These are phyloP conservation scores for Cremastinae sp. DNA, from an alignment of 2,888 invertebrate species.

Conservation along the genomic window DNA sequence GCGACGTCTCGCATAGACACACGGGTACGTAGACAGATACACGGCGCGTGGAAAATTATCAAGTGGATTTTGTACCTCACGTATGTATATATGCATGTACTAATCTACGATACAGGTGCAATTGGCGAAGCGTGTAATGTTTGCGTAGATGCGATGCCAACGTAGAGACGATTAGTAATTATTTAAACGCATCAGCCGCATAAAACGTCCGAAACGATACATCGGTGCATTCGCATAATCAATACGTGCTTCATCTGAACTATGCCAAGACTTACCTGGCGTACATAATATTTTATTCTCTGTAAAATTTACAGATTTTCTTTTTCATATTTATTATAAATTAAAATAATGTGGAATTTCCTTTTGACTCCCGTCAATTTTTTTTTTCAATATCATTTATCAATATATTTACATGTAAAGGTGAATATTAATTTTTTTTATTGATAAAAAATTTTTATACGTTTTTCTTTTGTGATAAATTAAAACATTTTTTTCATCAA, in stretches of 20 bases:
- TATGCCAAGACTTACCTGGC: no score
- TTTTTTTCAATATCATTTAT: no score
- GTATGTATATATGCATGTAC: conserved; percentile 15
- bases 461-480: no score
- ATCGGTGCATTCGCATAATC: not conserved
- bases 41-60: conserved; percentile 7
- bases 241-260: not conserved
- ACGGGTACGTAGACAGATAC: no score
- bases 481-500: no score
- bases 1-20: conserved; percentile 21
- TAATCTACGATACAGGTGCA: conserved; percentile 35
- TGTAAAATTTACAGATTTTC: not conserved
- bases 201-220: conserved; percentile 20
- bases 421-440: no score
- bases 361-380: no score
- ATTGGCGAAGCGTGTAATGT: conserved; percentile 53
- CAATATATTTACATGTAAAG: no score
- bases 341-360: not conserved
- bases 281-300: no score
- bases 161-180: conserved; percentile 49
- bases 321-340: not conserved
- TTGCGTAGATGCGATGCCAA: conserved; percentile 41
- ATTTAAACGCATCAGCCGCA: conserved; percentile 44
- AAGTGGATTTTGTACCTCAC: conserved; percentile 3
- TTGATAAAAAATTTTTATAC: no score